Conservation (phyloP, 37 sponge, comb jelly and placozoan species). For the Amphimedon queenslandica region DNA sequence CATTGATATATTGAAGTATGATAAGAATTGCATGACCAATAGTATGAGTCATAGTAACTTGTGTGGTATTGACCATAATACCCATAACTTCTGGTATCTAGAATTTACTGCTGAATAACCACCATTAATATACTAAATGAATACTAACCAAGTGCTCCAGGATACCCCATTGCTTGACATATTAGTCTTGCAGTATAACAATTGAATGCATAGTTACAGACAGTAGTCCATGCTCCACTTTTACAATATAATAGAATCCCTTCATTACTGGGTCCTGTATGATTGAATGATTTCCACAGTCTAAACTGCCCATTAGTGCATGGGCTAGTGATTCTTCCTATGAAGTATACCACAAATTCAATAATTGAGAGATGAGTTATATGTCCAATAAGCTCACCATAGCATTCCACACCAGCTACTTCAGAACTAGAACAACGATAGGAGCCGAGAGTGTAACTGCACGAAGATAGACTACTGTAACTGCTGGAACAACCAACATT, state of each 20-base stretch:
- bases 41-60: background rate
- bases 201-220: background rate
- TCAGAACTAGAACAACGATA: background rate
- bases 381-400: too few species aligned
- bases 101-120: background rate
- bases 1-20: background rate
- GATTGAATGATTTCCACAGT: background rate
- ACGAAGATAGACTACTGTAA: background rate
- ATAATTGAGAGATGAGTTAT: too few species aligned
- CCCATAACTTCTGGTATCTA: too few species aligned
- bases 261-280: background rate
- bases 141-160: background rate
- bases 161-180: background rate
- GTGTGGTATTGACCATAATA: background rate
- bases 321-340: too few species aligned
- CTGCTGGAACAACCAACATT: background rate
- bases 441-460: background rate
- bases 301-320: background rate
- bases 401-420: background rate
- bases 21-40: background rate
- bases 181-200: background rate
- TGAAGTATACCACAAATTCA: too few species aligned
- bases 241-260: background rate
- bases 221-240: background rate
- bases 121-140: background rate